These are phyloP conservation scores for Bombus polaris DNA, from an alignment of 1,140 invertebrate species.

Conservation along the genomic window DNA sequence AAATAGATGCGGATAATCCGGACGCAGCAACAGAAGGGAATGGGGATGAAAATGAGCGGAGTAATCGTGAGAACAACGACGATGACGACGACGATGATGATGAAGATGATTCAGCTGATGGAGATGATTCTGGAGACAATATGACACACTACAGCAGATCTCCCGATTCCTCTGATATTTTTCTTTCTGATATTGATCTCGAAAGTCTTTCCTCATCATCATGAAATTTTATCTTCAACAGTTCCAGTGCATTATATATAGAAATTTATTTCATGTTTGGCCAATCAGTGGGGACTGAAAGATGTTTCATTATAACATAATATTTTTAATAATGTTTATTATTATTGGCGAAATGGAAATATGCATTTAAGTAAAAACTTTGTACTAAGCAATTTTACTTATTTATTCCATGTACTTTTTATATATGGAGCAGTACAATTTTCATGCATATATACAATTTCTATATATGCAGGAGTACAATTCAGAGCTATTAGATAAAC, in stretches of 20 bases:
- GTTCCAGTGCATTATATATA: conserved; percentile 29
- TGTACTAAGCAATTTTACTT: not conserved
- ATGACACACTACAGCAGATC: conserved; percentile 72
- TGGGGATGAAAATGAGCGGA: conserved; percentile 79
- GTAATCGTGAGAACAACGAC: conserved; percentile 79
- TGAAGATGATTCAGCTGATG: conserved; percentile 77
- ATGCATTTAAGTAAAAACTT: conserved; percentile 15
- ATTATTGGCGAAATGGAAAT: conserved; percentile 28
- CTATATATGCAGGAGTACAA: not conserved
- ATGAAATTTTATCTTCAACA: conserved; percentile 8
- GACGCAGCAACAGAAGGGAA: conserved; percentile 76
- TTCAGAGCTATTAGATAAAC: not conserved
- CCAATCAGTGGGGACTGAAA: conserved; percentile 7
- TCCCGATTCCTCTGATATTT: conserved; percentile 68
- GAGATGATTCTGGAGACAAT: conserved; percentile 76
- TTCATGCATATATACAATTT: not conserved
- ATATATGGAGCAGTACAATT: not conserved
- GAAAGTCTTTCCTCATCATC: conserved; percentile 69
- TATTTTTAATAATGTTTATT: conserved; percentile 7
- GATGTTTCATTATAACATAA: not conserved
- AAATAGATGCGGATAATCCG: conserved; percentile 75
- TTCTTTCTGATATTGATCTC: conserved; percentile 70
- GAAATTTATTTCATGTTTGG: not conserved
- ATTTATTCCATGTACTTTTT: conserved; percentile 20
- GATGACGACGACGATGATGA: conserved; percentile 80